These are phyloP conservation scores for Taphrorychus bicolor DNA, from an alignment of 2,888 invertebrate species.

Conservation along the genomic window DNA sequence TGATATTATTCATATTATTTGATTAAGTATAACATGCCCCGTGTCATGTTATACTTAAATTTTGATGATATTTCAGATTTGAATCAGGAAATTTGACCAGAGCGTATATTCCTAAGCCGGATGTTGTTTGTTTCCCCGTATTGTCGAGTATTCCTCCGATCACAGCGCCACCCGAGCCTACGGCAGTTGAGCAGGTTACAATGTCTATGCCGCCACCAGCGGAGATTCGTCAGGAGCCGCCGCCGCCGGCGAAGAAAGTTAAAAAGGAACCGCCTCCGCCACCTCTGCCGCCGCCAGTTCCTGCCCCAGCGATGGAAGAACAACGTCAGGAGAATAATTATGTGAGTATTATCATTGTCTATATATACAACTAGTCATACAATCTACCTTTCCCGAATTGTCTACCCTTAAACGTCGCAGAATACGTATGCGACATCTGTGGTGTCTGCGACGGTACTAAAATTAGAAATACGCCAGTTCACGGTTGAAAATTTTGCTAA, in stretches of 20 bases:
- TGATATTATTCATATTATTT: not conserved
- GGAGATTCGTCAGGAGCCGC: not conserved
- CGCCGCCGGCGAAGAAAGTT: not conserved
- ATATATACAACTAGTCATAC: no score
- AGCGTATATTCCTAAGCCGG: constrained; percentile 59
- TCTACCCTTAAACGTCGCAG: no score
- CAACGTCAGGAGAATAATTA: not conserved
- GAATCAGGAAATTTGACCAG: constrained; percentile 57
- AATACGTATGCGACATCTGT: no score
- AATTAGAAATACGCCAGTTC: no score
- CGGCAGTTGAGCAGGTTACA: constrained; percentile 18
- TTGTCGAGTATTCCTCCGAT: constrained; percentile 51
- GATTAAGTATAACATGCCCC: no score
- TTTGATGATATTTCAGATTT: constrained; percentile 53
- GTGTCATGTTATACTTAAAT: no score
- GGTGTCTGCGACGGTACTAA: no score
- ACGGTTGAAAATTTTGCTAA: no score
- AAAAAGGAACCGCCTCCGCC: constrained; percentile 5
- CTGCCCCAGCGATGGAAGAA: not conserved
- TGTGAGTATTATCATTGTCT: not conserved
- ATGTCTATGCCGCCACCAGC: constrained; percentile 24
- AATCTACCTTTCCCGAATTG: no score
- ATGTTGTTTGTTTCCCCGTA: constrained; percentile 59
- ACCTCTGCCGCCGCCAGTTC: not conserved
- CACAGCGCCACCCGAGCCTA: constrained; percentile 28